Conservation (phyloP, 2,113 vertebrate species). For the Misgurnus mizolepis region DNA sequence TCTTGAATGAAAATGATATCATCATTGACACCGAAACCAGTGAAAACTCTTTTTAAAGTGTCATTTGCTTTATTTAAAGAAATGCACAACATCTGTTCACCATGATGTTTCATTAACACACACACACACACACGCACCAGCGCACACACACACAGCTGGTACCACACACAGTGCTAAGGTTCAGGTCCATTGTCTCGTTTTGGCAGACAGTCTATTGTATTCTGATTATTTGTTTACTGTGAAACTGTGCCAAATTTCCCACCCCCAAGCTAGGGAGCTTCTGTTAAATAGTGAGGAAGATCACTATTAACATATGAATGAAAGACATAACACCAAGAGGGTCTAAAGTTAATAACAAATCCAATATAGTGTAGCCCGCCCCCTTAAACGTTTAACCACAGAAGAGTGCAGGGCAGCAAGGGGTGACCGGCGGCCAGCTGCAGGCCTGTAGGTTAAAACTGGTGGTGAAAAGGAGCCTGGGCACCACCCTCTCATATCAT, state of each 20-base stretch:
- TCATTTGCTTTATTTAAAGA: slow-evolving; percentile 42
- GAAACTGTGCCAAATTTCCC: background rate
- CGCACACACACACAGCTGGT: slow-evolving; percentile 38
- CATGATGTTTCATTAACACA: slow-evolving; percentile 54
- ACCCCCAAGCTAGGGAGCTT: too few relatives aligned
- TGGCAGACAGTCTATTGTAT: background rate
- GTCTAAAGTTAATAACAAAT: background rate
- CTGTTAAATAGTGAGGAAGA: background rate
- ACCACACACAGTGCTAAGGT: background rate
- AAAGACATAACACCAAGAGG: background rate
- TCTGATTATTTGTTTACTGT: slow-evolving; percentile 7
- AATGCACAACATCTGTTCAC: slow-evolving; percentile 71
- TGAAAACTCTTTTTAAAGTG: slow-evolving; percentile 42
- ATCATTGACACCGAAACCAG: slow-evolving; percentile 13
- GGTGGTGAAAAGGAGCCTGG: slow-evolving; percentile 9
- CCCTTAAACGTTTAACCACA: background rate
- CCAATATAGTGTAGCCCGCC: background rate
- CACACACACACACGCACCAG: slow-evolving; percentile 32
- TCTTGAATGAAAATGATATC: slow-evolving; percentile 31
- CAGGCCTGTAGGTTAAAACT: slow-evolving; percentile 11
- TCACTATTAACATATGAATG: background rate
- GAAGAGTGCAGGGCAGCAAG: slow-evolving; percentile 4
- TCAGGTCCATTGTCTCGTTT: slow-evolving; percentile 21
- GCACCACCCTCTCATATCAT: slow-evolving; percentile 41
- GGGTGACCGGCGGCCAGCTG: slow-evolving; percentile 18